Base-by-base conservation (phyloP, 2,888 invertebrate species). In the Drosophila robusta region DNA sequence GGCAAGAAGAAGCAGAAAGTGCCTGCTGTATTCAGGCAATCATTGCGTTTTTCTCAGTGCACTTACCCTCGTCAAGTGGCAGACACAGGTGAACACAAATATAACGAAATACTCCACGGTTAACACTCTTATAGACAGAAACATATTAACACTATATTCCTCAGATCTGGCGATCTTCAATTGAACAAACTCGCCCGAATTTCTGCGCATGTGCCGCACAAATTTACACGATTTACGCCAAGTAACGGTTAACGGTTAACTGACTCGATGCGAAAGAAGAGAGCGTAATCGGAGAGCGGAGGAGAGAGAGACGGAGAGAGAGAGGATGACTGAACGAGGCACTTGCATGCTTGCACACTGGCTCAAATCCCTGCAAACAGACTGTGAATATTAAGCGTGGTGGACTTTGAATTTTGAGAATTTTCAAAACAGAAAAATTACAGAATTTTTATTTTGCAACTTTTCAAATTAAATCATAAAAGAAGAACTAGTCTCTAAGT, bases 71-170 rank as follows among this genome's bases (percentile, higher is more conserved):
- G 62, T 0, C 1, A 42, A 7, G 34, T 58, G 29, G 5, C 66
- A 7, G 12, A 72, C 55, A 52, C 42, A 67, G n/a, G 72, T 12
- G 32, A 77, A 36, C 3, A 75, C 24, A 41, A 42, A 39, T 34
- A 34, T 12, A 34, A 34, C 34, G 24, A 47, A 47, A 16, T 55
- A 55, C 22, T 72, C 51, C 67, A 72, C 77, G 38, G 44, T 62
- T 32, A 49, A 50, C 38, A 32, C 32, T 32, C 11, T 32, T 0
- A 11, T 11, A 11, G 1, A 32, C 4, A 34, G 3, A 12, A 1
- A 34, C 12, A 46, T 14, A 34, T 39, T 44, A 14, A 38, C 18
- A 18, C 5, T 44, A 45, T 32, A 22, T 7, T 1, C 14, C 24
- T 14, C 39, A 49, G 49, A 54, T 55, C 63, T 44, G 34, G 8